Conservation (phyloP, 2,888 invertebrate genomes). For the Rhyacophila evoluta region DNA sequence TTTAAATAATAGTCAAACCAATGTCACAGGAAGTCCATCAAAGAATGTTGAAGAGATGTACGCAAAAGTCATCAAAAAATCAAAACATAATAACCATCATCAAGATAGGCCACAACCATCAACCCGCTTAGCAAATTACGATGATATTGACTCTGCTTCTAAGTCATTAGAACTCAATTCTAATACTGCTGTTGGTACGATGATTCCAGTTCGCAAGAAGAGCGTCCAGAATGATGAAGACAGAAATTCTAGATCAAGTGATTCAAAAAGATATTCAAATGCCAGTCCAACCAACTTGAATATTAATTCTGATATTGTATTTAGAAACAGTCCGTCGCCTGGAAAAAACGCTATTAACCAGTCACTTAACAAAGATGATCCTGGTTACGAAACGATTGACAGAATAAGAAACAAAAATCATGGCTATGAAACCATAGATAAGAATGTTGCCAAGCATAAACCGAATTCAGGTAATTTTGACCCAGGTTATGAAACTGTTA, state of each 20-base stretch:
- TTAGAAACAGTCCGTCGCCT: constrained; percentile 43
- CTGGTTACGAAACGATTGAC: constrained; percentile 69
- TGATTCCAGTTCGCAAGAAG: constrained; percentile 48
- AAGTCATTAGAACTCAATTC: constrained; percentile 58
- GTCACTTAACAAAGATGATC: constrained; percentile 62
- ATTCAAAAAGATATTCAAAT: constrained; percentile 47
- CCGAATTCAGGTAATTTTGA: constrained; percentile 65
- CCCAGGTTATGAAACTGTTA: constrained; percentile 76
- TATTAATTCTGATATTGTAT: constrained; percentile 13
- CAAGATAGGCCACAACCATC: constrained; percentile 59
- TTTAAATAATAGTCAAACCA: constrained; percentile 62
- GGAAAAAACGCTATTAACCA: constrained; percentile 37
- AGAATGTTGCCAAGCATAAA: constrained; percentile 62
- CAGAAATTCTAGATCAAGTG: constrained; percentile 59
- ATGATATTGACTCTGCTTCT: constrained; percentile 49
- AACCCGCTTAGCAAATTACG: constrained; percentile 60
- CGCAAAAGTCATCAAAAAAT: constrained; percentile 85
- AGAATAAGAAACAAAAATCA: constrained; percentile 67
- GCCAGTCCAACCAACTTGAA: constrained; percentile 43
- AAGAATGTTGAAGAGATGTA: constrained; percentile 90
- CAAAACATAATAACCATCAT: constrained; percentile 67
- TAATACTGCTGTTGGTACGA: constrained; percentile 34
- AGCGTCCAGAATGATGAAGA: constrained; percentile 55
- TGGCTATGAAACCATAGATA: constrained; percentile 74
- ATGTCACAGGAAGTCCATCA: constrained; percentile 69